Conservation (phyloP, 1,140 invertebrate species). For the Drosophila nebulosa region DNA sequence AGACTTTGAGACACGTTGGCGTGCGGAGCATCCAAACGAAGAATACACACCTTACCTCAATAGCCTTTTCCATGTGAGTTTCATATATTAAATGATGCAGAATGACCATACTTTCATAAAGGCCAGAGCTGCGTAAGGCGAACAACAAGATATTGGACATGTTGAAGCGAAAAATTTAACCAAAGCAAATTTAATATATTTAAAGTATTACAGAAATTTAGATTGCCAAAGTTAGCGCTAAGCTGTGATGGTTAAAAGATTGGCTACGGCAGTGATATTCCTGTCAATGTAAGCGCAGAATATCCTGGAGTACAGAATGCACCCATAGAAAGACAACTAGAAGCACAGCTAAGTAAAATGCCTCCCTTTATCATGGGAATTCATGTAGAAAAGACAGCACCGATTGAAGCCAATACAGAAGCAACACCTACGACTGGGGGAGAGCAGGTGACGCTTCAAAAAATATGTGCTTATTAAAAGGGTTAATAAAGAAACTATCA, state of each 20-base stretch:
- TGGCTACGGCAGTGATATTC: slow-evolving; percentile 53
- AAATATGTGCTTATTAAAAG: too few species aligned
- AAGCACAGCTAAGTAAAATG: background rate
- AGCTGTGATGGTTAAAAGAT: slow-evolving; percentile 53
- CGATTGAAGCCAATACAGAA: too few species aligned
- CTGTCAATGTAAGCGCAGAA: slow-evolving; percentile 24
- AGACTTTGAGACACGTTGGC: background rate
- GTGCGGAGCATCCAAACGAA: background rate
- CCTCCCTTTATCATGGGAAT: too few species aligned
- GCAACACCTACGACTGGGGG: too few species aligned
- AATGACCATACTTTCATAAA: background rate
- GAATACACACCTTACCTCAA: background rate
- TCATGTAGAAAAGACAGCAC: too few species aligned
- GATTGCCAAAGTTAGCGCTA: slow-evolving; percentile 42
- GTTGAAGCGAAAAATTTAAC: slow-evolving; percentile 22
- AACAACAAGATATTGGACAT: slow-evolving; percentile 32
- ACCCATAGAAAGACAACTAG: background rate
- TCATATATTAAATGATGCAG: background rate
- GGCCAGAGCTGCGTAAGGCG: too few species aligned
- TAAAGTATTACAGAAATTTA: slow-evolving; percentile 32
- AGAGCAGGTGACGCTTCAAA: too few species aligned
- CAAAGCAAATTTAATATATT: slow-evolving; percentile 36
- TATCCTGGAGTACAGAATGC: slow-evolving; percentile 6
- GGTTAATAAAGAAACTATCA: too few species aligned
- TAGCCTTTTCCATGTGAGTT: background rate